Conservation (phyloP, 2,113 vertebrate genomes). For the Salvator merianae region DNA sequence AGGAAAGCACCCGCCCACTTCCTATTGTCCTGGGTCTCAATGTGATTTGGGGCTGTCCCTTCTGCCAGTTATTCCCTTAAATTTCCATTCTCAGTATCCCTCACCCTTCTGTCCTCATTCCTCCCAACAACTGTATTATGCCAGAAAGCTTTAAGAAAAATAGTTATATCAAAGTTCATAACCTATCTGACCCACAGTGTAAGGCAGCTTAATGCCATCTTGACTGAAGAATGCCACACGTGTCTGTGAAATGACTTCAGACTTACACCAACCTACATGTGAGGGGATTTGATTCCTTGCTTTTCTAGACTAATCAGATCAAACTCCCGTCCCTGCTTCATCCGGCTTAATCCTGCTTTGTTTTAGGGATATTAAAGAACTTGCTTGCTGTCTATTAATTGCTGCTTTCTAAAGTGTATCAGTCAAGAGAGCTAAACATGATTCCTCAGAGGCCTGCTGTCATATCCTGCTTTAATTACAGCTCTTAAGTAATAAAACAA, state of each 20-base stretch:
- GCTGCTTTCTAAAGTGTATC: conserved; percentile 9
- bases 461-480: conserved; percentile 24
- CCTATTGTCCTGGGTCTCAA: too few species aligned
- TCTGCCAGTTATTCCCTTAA: background rate
- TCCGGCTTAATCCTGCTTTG: conserved; percentile 33
- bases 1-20: too few species aligned
- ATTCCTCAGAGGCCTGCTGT: conserved; percentile 30
- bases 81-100: background rate
- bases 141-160: background rate
- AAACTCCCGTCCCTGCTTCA: conserved; percentile 16
- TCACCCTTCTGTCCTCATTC: background rate
- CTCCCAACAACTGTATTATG: background rate
- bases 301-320: conserved; percentile 27
- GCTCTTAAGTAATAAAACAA: conserved; percentile 20
- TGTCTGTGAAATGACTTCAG: background rate
- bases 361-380: background rate
- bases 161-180: background rate
- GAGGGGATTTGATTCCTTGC: conserved; percentile 12
- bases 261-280: conserved; percentile 15
- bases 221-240: background rate
- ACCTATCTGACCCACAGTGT: background rate
- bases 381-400: conserved; percentile 24
- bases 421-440: conserved; percentile 11
- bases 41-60: background rate
- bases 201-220: background rate